phyloP scores from a whole-genome alignment of 2,888 invertebrate genomes.

The Sinelater perroti region DNA sequence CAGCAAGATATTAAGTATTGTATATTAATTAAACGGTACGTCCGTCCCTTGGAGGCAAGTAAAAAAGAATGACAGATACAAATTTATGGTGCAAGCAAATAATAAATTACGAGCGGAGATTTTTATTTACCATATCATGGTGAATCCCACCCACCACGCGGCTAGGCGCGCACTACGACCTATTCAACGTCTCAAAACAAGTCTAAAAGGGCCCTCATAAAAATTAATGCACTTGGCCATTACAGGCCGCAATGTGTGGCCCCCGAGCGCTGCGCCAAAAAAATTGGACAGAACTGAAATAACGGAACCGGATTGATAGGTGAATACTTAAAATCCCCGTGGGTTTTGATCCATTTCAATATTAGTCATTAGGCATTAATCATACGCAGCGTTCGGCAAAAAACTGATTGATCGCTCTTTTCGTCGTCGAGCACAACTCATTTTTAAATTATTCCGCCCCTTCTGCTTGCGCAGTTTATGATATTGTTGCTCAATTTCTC shows the following conservation, averaged over 20 bases:
- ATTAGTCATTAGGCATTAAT: neutral
- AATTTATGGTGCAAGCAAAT: conserved; percentile 31
- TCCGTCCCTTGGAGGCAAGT: conserved; percentile 7
- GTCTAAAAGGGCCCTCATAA: conserved; percentile 27
- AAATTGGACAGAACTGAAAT: conserved; percentile 7
- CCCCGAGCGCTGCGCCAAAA: conserved; percentile 9
- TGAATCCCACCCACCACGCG: conserved; percentile 34
- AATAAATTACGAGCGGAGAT: conserved; percentile 29
- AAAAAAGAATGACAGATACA: conserved; percentile 20
- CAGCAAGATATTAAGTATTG: conserved; percentile 8
- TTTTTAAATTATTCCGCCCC: no score
- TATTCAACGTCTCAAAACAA: conserved; percentile 13
- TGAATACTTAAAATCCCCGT: neutral
- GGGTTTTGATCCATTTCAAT: conserved; percentile 14
- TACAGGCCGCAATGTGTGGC: conserved; percentile 25
- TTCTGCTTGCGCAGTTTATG: no score
- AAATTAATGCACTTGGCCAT: conserved; percentile 28
- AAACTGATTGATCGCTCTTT: no score
- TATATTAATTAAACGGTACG: conserved; percentile 16
- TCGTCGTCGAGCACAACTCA: no score
- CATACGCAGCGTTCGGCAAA: no score
- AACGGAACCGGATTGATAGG: conserved; percentile 3
- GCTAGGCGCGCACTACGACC: conserved; percentile 8
- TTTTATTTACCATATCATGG: conserved; percentile 22
- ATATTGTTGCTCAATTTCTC: no score